phyloP scores from a whole-genome alignment of 1,140 invertebrate genomes.

The Varroa destructor region DNA sequence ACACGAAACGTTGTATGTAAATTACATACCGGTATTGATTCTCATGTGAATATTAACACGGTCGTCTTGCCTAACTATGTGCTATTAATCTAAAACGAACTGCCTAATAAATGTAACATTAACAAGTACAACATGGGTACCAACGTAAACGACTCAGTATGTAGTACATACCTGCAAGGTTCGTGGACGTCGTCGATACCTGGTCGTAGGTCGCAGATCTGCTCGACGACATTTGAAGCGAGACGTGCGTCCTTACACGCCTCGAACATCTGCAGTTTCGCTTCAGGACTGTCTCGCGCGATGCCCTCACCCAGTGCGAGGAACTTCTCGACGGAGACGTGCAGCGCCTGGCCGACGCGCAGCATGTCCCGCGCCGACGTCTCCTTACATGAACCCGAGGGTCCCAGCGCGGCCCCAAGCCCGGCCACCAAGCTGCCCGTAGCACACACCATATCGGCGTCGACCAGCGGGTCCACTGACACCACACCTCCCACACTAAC shows the following conservation, averaged over 20 bases:
- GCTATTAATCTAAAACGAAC: no score
- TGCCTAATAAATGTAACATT: no score
- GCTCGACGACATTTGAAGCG: conserved; percentile 43
- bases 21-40: no score
- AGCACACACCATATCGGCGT: conserved; percentile 11
- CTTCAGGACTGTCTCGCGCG: conserved; percentile 91
- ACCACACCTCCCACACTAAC: conserved; percentile 14
- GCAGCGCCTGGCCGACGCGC: conserved; percentile 83
- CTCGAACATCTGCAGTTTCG: conserved; percentile 90
- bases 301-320: conserved; percentile 95
- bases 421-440: no score
- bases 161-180: conserved; percentile 8
- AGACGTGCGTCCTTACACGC: conserved; percentile 88
- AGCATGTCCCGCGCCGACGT: conserved; percentile 58
- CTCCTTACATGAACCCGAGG: conserved; percentile 37
- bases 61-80: no score
- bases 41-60: no score
- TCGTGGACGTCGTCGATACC: conserved; percentile 25
- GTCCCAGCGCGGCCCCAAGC: no score
- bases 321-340: conserved; percentile 89
- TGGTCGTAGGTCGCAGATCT: conserved; percentile 25
- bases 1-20: no score
- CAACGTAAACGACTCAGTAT: no score
- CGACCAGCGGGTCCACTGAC: conserved; percentile 22
- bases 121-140: no score